Percentiles rank a stretch among this genome's conserved stretches.
Conservation (phyloP, 2,113 vertebrate genomes). For the Ramphastos sulfuratus region DNA sequence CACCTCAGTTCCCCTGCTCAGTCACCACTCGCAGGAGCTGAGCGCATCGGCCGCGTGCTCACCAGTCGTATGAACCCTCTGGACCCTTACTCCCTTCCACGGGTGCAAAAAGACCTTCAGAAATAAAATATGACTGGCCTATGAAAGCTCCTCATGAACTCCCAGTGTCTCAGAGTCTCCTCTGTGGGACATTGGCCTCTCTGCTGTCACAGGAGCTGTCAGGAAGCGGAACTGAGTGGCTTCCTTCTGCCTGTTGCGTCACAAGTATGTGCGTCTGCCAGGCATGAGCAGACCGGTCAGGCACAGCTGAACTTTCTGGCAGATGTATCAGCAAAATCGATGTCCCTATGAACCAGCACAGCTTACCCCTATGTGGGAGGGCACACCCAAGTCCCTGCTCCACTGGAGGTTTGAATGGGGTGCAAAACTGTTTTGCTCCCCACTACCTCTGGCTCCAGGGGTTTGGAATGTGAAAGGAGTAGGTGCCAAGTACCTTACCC, state of each 20-base stretch:
- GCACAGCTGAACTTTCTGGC: not conserved
- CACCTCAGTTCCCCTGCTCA: not conserved
- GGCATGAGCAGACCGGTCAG: not conserved
- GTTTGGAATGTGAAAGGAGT: too few species aligned
- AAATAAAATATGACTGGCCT: not conserved
- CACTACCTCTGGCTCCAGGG: too few species aligned
- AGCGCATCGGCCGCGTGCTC: not conserved
- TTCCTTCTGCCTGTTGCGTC: not conserved
- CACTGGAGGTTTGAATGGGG: too few species aligned
- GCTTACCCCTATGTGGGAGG: not conserved
- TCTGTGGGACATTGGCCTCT: rapidly evolving
- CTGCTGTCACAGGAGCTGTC: rapidly evolving
- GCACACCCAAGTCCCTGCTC: too few species aligned
- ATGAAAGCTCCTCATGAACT: not conserved
- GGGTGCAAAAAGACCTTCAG: rapidly evolving
- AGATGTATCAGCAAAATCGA: not conserved
- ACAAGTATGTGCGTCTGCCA: not conserved
- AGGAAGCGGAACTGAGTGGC: rapidly evolving
- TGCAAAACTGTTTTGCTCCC: too few species aligned
- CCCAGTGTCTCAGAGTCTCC: not conserved
- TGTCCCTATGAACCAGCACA: rapidly evolving
- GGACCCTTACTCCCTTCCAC: not conserved
- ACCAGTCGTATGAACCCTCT: not conserved
- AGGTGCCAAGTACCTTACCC: too few species aligned
- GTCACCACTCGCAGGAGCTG: rapidly evolving